A percentile compares a stretch with the other conserved stretches of the same genome.
Conservation (phyloP, 2,113 vertebrate species). For the Craseonycteris thonglongyai region DNA sequence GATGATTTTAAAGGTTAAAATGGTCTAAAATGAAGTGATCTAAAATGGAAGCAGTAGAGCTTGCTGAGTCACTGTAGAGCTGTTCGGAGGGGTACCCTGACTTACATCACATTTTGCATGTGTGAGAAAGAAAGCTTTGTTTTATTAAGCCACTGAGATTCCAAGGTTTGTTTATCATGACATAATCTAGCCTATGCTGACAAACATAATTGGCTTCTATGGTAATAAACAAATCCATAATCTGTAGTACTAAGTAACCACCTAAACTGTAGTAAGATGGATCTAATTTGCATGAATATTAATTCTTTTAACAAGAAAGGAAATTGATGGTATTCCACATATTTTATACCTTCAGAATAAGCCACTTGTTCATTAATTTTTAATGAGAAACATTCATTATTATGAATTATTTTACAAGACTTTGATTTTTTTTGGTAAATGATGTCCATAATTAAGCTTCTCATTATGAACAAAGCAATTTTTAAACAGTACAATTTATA, state of each 20-base stretch:
- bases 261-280: conserved; percentile 67
- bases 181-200: conserved; percentile 9
- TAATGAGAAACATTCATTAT: conserved; percentile 78
- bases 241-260: conserved; percentile 40
- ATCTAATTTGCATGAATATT: conserved; percentile 75
- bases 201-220: conserved; percentile 47
- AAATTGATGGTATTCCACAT: conserved; percentile 57
- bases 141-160: conserved; percentile 11
- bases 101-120: neutral
- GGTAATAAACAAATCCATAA: conserved; percentile 67
- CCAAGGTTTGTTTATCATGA: conserved; percentile 32
- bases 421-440: conserved; percentile 74
- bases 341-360: conserved; percentile 65
- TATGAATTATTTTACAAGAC: conserved; percentile 76
- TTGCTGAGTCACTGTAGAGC: neutral
- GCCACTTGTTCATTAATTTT: conserved; percentile 74
- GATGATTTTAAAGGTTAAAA: neutral
- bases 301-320: conserved; percentile 69
- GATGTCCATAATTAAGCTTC: conserved; percentile 79
- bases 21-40: neutral
- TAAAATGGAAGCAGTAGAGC: neutral
- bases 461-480: conserved; percentile 78
- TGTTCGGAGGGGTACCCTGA: neutral
- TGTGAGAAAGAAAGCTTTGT: neutral
- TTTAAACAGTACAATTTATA: conserved; percentile 79